These are phyloP conservation scores for Peribatodes rhomboidaria DNA, from an alignment of 2,888 invertebrate species.

Conservation along the genomic window DNA sequence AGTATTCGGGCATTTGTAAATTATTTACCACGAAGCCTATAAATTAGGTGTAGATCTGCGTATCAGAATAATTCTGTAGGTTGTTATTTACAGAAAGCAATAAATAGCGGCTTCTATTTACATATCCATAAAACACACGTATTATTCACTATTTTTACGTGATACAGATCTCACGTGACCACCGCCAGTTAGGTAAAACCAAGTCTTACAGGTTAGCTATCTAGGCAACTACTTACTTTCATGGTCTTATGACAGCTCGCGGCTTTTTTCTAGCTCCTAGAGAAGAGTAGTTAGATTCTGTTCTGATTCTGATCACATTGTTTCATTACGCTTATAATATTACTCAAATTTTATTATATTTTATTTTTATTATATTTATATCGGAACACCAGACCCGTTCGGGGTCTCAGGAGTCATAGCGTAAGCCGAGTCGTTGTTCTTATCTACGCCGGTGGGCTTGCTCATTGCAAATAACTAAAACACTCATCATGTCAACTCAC, in stretches of 20 bases:
- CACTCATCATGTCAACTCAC: too few species aligned
- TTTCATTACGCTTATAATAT: too few species aligned
- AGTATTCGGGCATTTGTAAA: neutral
- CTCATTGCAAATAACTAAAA: too few species aligned
- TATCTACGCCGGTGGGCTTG: too few species aligned
- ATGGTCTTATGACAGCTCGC: neutral
- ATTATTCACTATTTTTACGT: slow-evolving; percentile 29
- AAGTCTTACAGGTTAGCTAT: neutral
- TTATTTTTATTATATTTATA: too few species aligned
- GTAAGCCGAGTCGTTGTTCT: too few species aligned
- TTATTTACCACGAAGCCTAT: neutral
- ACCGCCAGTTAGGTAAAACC: slow-evolving; percentile 27
- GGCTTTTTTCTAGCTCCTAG: neutral
- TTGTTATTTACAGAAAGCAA: slow-evolving; percentile 29
- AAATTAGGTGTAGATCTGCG: neutral
- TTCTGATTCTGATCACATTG: too few species aligned
- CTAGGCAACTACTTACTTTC: neutral
- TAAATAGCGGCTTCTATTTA: slow-evolving; percentile 38
- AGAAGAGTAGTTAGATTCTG: neutral
- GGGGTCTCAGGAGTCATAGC: too few species aligned
- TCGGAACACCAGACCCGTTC: too few species aligned
- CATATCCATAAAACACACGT: slow-evolving; percentile 43
- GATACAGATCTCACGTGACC: slow-evolving; percentile 47
- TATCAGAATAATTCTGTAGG: slow-evolving; percentile 10
- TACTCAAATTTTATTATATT: too few species aligned